phyloP scores from a whole-genome alignment of 2,888 invertebrate species.

The Epiblema foenella region DNA sequence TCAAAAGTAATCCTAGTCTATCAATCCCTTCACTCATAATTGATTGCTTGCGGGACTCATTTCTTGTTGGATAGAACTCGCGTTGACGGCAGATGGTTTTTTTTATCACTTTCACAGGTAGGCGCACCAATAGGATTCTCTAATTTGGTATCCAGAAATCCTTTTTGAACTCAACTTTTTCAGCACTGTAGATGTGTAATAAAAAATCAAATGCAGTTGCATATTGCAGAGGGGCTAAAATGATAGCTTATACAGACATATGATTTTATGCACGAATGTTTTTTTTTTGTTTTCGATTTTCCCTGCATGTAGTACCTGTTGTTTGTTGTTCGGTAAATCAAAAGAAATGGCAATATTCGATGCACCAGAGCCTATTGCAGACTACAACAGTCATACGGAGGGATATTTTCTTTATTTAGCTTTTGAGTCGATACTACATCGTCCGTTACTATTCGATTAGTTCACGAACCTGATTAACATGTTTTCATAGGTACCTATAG shows the following conservation, averaged over 20 bases:
- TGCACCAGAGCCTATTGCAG: background rate
- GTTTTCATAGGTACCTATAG: no score
- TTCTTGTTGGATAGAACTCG: background rate
- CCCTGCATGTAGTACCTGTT: no score
- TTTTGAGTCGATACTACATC: background rate
- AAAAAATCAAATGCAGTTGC: conserved; percentile 17
- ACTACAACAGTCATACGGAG: background rate
- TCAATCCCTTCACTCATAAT: background rate
- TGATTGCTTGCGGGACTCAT: background rate
- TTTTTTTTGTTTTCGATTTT: no score
- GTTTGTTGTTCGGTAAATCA: background rate
- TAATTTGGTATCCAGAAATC: background rate
- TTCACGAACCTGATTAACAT: no score
- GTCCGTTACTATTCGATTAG: no score
- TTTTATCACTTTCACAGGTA: background rate
- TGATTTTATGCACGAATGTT: no score
- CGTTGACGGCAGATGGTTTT: background rate
- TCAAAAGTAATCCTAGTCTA: no score
- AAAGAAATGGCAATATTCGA: background rate
- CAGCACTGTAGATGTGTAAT: no score
- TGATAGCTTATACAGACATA: no score
- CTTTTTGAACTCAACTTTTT: background rate
- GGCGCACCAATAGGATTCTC: background rate
- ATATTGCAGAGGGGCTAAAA: no score
- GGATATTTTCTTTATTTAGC: background rate